phyloP scores from a whole-genome alignment of 2,888 invertebrate genomes.

The Ectobius pallidus region DNA sequence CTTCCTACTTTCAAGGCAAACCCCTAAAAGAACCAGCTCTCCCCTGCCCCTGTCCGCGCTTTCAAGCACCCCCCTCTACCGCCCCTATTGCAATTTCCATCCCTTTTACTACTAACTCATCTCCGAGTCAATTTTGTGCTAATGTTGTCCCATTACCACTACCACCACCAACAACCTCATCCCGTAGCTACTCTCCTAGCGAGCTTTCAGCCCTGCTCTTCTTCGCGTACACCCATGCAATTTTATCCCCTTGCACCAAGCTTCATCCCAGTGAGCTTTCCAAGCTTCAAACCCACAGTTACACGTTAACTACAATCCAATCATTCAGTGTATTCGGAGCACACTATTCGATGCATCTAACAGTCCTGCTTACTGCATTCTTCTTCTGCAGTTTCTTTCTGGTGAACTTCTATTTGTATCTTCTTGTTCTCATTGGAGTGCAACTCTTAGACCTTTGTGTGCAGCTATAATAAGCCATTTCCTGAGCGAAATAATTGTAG shows the following conservation, averaged over 20 bases:
- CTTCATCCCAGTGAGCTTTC: not conserved
- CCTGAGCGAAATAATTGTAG: no score
- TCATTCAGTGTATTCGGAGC: not conserved
- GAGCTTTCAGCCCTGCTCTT: constrained; percentile 10
- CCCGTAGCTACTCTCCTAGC: constrained; percentile 14
- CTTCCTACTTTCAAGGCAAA: constrained; percentile 25
- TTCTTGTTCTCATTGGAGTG: no score
- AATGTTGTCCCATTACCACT: constrained; percentile 38
- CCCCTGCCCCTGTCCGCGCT: constrained; percentile 5
- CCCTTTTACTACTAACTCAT: constrained; percentile 34
- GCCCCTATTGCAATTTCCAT: constrained; percentile 26
- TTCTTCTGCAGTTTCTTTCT: no score
- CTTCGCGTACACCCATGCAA: constrained; percentile 28
- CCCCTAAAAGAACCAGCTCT: constrained; percentile 22
- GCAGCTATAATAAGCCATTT: no score
- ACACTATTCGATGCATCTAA: no score
- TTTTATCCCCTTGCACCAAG: constrained; percentile 21
- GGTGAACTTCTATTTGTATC: no score
- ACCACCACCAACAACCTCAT: constrained; percentile 23
- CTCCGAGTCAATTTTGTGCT: constrained; percentile 39
- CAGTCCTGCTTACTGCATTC: no score
- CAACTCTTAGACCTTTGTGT: no score
- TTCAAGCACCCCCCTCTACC: not conserved
- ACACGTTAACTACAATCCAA: no score
- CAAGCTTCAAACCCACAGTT: not conserved